A percentile compares a stretch with the other conserved stretches of the same genome.
Conservation (phyloP, 2,113 vertebrate species). For the Raja brachyura region DNA sequence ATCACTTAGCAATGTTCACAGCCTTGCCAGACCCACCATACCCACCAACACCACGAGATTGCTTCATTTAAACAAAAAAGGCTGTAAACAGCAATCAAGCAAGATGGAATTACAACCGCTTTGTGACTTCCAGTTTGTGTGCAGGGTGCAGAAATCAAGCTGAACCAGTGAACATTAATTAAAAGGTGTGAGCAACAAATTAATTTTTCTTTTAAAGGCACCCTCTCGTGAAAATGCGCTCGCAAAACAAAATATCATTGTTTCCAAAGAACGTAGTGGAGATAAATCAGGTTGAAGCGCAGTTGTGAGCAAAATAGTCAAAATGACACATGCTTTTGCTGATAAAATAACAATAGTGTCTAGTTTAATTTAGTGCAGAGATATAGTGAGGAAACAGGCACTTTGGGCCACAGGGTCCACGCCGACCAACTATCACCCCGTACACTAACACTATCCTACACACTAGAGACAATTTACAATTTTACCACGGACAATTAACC, state of each 20-base stretch:
- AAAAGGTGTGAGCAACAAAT: constrained; percentile 12
- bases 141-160: background rate
- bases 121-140: constrained; percentile 25
- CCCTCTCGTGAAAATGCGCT: background rate
- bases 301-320: background rate
- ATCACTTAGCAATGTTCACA: constrained; percentile 21
- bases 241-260: background rate
- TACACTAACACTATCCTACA: no score
- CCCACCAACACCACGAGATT: background rate
- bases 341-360: background rate
- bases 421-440: no score
- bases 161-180: constrained; percentile 34
- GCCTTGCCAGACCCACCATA: constrained; percentile 29
- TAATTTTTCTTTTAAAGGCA: constrained; percentile 27
- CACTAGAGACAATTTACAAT: no score
- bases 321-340: background rate
- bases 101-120: constrained; percentile 20
- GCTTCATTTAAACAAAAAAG: constrained; percentile 5
- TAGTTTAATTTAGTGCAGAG: no score
- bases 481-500: no score
- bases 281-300: background rate
- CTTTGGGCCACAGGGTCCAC: no score
- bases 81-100: constrained; percentile 24
- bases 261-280: constrained; percentile 5
- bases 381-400: no score